These are phyloP conservation scores for Xerus inauris DNA, from an alignment of 2,113 vertebrate genomes.

Conservation along the genomic window DNA sequence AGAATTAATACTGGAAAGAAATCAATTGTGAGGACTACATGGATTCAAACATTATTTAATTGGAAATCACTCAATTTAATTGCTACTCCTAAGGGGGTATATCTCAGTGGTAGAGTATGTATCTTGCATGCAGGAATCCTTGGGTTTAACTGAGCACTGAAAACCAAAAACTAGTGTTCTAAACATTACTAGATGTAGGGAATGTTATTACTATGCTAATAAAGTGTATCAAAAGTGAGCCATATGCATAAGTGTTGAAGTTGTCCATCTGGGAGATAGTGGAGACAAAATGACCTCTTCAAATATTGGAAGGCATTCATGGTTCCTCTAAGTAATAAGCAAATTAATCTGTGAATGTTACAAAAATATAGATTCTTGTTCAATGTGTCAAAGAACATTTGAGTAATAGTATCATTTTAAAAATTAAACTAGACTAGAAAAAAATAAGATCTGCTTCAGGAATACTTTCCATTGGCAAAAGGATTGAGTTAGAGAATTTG, in stretches of 20 bases:
- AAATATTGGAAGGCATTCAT: not conserved
- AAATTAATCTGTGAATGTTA: not conserved
- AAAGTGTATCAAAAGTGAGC: constrained; percentile 1
- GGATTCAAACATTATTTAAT: not conserved
- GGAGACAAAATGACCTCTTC: not conserved
- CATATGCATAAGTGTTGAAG: not conserved
- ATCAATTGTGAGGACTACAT: not conserved
- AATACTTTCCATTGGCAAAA: not conserved
- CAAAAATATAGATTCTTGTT: not conserved
- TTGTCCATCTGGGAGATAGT: not conserved
- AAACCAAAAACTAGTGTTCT: not conserved
- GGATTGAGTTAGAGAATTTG: not conserved
- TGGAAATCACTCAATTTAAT: not conserved
- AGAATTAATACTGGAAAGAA: not conserved
- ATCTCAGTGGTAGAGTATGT: not conserved
- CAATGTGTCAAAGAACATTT: not conserved
- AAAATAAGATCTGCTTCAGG: not conserved
- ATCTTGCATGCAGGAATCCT: not conserved
- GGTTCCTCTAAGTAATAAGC: not conserved
- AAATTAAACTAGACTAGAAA: not conserved
- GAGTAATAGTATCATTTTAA: constrained; percentile 3
- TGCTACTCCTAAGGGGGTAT: not conserved
- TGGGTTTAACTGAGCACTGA: not conserved
- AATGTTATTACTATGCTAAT: not conserved
- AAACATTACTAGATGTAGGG: not conserved